Evolutionary conservation across 1,140 invertebrate species (phyloP), one percentile per base, ranked within the genome.

Genomic region (Caenorhabditis tropicalis): DNA sequence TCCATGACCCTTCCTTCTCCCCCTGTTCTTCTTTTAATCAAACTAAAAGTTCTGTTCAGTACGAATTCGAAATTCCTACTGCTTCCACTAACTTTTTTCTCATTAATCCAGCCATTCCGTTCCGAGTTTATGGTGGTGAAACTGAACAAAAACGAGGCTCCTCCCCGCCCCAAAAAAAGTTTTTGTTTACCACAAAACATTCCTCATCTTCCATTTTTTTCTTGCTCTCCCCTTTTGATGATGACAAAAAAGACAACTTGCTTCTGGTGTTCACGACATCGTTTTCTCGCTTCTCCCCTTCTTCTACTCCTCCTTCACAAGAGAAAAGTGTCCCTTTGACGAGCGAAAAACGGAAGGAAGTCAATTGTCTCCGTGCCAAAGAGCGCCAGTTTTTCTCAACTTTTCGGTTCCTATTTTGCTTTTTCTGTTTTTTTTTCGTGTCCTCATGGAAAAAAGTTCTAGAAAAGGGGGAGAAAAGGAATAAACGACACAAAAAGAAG

Each of bases 251-350:
- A 36, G 60, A 70, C 29, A 36, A 70, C 60, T 29, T 36, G 3
- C n/a, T 65, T 74, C 31, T 33, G 36, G 65, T 74, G 65, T 74
- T 74, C 65, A 43, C 36, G 65, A 74, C 65, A 36, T 65, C 29
- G 27, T 46, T 74, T 74, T 31, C 65, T 74, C 65, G 33, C 65
- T 56, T 56, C 53, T 56, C 27, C n/a, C n/a, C 19, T 51, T 19
- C 49, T 6, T 51, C 12, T 9, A 24, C 65, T 46, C 43, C 65
- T 21, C 43, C 65, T 43, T 74, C 65, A 31, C n/a, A n/a, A n/a
- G n/a, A 7, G n/a, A 74, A 74, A 74, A 74, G 65, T 74, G 65
- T 74, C 65, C 65, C 65, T 43, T 74, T 74, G 65, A 74, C 65
- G 65, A 74, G 19, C 6, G 36, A 43, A 74, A 74, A 74, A 39